Evolutionary conservation across 2,113 vertebrate species (phyloP).

Genomic region (Regulus satrapa): DNA sequence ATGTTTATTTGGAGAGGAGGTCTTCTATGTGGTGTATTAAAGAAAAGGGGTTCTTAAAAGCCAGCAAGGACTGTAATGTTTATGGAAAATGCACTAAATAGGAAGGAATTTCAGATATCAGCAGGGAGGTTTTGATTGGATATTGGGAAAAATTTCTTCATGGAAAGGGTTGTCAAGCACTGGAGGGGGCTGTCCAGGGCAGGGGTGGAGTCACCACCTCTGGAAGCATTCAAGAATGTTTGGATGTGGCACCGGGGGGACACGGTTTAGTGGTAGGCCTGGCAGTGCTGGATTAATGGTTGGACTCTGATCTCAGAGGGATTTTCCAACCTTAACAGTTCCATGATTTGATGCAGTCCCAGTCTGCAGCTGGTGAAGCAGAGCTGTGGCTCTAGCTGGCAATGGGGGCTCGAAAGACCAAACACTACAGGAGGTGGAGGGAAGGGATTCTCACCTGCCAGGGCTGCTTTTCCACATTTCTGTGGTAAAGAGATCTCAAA

Average conservation of each 20-base stretch:
- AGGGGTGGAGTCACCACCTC: not conserved
- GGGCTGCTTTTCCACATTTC: not conserved
- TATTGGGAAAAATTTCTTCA: not conserved
- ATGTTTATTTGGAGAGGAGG: not conserved
- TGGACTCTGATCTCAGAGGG: not conserved
- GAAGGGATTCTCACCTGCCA: not conserved
- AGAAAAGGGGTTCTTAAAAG: not conserved
- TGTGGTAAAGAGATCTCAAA: not conserved
- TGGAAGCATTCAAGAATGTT: accelerated
- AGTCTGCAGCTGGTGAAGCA: not conserved
- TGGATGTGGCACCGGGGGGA: not conserved
- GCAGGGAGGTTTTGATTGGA: not conserved
- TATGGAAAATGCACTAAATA: not conserved
- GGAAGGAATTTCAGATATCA: not conserved
- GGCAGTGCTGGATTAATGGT: not conserved
- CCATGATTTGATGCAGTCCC: not conserved
- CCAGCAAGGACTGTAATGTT: not conserved
- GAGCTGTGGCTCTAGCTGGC: not conserved
- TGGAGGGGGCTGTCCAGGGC: not conserved
- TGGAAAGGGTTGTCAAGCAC: not conserved
- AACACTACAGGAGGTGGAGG: not conserved
- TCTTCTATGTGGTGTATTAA: not conserved
- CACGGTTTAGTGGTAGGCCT: accelerated
- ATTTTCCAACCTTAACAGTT: not conserved
- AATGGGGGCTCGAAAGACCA: not conserved